These are phyloP conservation scores for Eristalinus sepulchralis DNA, from an alignment of 2,888 invertebrate genomes.

Conservation along the genomic window DNA sequence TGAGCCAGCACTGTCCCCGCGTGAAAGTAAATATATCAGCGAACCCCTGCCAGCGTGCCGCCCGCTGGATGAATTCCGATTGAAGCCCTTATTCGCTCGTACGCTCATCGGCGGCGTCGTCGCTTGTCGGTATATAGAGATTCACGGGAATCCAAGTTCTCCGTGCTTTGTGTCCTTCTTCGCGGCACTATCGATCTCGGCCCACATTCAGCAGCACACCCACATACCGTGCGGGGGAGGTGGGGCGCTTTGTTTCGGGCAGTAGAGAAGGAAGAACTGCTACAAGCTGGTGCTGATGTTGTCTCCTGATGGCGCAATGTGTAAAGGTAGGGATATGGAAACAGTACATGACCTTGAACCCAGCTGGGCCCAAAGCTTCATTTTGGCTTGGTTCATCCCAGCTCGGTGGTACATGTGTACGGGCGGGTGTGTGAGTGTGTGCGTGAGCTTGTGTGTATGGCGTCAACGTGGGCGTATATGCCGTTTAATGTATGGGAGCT, in stretches of 20 bases:
- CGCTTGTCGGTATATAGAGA: conserved; percentile 2
- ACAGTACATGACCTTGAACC: conserved; percentile 61
- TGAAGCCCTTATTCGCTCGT: conserved; percentile 40
- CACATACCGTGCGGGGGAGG: conserved; percentile 11
- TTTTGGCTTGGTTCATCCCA: conserved; percentile 1
- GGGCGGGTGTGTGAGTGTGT: neutral
- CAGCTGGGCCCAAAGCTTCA: conserved; percentile 59
- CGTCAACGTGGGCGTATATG: conserved; percentile 50
- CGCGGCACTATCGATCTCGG: conserved; percentile 47
- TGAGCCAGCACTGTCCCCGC: neutral
- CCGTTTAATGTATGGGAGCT: conserved; percentile 15
- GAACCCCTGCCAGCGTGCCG: neutral
- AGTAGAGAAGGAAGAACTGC: neutral
- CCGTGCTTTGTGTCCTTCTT: neutral
- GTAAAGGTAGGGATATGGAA: conserved; percentile 50
- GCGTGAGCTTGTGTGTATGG: neutral
- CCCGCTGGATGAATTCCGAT: conserved; percentile 35
- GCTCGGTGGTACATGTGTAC: neutral
- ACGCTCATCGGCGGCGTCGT: neutral
- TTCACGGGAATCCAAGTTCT: conserved; percentile 34
- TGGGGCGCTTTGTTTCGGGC: neutral
- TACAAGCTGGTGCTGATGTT: neutral
- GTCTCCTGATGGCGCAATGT: conserved; percentile 8
- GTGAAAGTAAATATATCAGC: conserved; percentile 34
- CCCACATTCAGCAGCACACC: conserved; percentile 49